Conservation (phyloP, 2,797 vertebrate species). For the Fundulus diaphanus region DNA sequence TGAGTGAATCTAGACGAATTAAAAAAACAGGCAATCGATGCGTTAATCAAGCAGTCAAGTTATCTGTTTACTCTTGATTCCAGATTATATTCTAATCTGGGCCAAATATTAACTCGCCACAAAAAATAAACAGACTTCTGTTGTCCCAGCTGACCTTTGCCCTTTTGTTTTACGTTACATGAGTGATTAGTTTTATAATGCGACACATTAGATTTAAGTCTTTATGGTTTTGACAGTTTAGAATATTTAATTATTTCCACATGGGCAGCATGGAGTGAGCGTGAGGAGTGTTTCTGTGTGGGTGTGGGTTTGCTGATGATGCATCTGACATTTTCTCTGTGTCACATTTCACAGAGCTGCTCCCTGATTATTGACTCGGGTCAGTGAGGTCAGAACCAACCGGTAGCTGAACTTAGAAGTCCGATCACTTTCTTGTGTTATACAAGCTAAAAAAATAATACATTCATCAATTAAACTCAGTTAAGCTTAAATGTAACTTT, state of each 20-base stretch:
- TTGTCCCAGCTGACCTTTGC: neutral
- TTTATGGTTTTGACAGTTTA: neutral
- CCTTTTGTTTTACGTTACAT: neutral
- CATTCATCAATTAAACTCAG: neutral
- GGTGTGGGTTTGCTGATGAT: constrained; percentile 14
- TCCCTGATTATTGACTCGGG: neutral
- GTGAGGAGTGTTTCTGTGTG: neutral
- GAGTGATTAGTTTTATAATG: neutral
- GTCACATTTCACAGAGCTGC: constrained; percentile 24
- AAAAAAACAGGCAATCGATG: neutral
- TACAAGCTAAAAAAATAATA: neutral
- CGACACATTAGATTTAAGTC: neutral
- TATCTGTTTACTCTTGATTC: neutral
- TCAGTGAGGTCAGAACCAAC: constrained; percentile 2
- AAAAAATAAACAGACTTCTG: neutral
- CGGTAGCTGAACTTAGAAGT: neutral
- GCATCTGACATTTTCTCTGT: constrained; percentile 17
- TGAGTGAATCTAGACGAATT: neutral
- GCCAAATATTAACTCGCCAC: constrained; percentile 3
- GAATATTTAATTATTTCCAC: neutral
- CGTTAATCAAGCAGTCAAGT: neutral
- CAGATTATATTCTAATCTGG: neutral
- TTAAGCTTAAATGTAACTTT: neutral
- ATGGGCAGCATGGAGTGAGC: neutral
- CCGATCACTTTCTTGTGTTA: neutral